A percentile compares a stretch with the other conserved stretches of the same genome.
Evolutionary conservation across 2,797 vertebrate genomes (phyloP).

Genomic region (Miichthys miiuy): DNA sequence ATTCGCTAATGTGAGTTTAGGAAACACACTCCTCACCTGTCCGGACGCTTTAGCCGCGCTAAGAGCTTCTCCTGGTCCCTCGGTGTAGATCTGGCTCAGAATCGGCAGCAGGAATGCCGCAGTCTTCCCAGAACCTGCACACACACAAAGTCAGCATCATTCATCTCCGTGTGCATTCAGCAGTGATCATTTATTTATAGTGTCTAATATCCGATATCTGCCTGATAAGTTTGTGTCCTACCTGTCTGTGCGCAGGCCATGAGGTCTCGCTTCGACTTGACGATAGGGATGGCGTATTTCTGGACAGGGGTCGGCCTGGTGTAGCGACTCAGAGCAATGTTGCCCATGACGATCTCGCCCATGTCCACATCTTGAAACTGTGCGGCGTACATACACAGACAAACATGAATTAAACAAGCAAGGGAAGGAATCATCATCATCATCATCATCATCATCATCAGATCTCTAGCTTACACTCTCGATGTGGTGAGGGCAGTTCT

Average conservation of each 20-base stretch:
- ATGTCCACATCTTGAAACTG: constrained; percentile 97
- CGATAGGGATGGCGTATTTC: constrained; percentile 97
- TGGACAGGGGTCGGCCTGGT: constrained; percentile 97
- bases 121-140: constrained; percentile 94
- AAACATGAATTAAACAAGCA: not conserved
- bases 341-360: constrained; percentile 98
- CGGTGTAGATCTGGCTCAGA: constrained; percentile 95
- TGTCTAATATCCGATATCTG: too few relatives aligned
- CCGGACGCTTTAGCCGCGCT: constrained; percentile 90
- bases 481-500: constrained; percentile 94
- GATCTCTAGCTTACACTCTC: constrained; percentile 89
- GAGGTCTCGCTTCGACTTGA: constrained; percentile 96
- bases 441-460: not conserved
- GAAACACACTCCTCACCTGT: constrained; percentile 67
- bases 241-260: constrained; percentile 99
- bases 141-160: constrained; percentile 26
- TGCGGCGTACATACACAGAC: constrained; percentile 33
- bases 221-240: constrained; percentile 48
- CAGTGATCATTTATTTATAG: not conserved
- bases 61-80: constrained; percentile 94
- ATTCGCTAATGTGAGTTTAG: not conserved
- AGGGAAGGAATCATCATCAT: not conserved
- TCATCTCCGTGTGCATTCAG: not conserved
- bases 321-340: constrained; percentile 93
- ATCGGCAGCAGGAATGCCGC: constrained; percentile 96